Conservation (phyloP, 2,888 invertebrate species). For the Frankliniella intonsa region DNA sequence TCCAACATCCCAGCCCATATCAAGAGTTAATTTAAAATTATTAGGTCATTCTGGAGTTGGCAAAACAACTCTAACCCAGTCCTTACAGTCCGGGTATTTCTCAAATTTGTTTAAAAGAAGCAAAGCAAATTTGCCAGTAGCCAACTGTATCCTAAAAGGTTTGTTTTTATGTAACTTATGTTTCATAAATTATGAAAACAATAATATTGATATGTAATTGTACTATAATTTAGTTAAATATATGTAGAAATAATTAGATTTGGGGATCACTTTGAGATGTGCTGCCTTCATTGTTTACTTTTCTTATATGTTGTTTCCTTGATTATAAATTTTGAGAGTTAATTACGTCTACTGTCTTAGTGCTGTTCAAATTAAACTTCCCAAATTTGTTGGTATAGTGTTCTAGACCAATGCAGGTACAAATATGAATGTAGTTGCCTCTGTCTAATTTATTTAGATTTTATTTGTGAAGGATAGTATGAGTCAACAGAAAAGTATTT, state of each 20-base stretch:
- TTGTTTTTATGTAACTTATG: constrained; percentile 5
- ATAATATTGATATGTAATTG: background rate
- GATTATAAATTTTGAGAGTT: background rate
- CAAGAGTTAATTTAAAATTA: constrained; percentile 62
- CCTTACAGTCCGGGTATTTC: constrained; percentile 62
- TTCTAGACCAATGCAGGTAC: background rate
- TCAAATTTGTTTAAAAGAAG: constrained; percentile 60
- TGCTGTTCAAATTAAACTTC: background rate
- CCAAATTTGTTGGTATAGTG: no score
- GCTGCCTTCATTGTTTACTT: no score
- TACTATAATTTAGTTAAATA: no score
- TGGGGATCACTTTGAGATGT: no score
- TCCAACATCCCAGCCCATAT: constrained; percentile 53
- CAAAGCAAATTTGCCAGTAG: constrained; percentile 41
- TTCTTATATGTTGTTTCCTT: background rate
- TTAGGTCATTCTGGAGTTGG: constrained; percentile 69
- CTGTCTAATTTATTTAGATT: constrained; percentile 28
- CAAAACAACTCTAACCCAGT: constrained; percentile 63
- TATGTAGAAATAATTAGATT: no score
- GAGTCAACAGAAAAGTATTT: constrained; percentile 7
- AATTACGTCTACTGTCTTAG: background rate
- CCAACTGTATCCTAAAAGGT: constrained; percentile 6
- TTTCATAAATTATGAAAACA: background rate
- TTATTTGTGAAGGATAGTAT: background rate
- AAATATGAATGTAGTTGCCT: background rate